Conservation (phyloP, 1,140 invertebrate species). For the Centruroides sculpturatus region DNA sequence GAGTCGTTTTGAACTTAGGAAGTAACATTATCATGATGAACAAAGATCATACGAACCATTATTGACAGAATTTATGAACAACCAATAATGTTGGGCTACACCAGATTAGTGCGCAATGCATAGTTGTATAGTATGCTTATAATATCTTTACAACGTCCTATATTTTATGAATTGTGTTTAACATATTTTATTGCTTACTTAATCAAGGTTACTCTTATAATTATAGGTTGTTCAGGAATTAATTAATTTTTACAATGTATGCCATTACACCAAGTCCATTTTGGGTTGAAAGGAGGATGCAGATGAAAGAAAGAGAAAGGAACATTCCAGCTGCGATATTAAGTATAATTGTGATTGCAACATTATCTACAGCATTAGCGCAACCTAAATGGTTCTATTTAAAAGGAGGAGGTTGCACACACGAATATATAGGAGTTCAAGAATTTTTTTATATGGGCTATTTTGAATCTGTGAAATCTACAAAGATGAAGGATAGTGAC, state of each 20-base stretch:
- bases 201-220: not conserved
- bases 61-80: no score
- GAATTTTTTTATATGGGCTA: slow-evolving; percentile 14
- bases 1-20: no score
- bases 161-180: no score
- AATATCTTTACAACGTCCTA: no score
- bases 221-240: not conserved
- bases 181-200: no score
- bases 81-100: no score
- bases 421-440: slow-evolving; percentile 13
- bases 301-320: slow-evolving; percentile 6
- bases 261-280: slow-evolving; percentile 8
- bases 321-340: slow-evolving; percentile 17
- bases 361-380: slow-evolving; percentile 16
- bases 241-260: slow-evolving; percentile 1
- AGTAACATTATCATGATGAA: no score
- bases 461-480: slow-evolving; percentile 1
- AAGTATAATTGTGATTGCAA: slow-evolving; percentile 15
- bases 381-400: slow-evolving; percentile 21
- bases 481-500: not conserved
- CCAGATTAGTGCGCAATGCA: no score
- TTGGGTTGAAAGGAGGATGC: not conserved
- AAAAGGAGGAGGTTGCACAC: slow-evolving; percentile 14
- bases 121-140: no score
- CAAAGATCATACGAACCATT: no score